A percentile compares a stretch with the other conserved stretches of the same genome.
phyloP scores from a whole-genome alignment of 2,888 invertebrate genomes.

The Kuschelorhynchus macadamiae region DNA sequence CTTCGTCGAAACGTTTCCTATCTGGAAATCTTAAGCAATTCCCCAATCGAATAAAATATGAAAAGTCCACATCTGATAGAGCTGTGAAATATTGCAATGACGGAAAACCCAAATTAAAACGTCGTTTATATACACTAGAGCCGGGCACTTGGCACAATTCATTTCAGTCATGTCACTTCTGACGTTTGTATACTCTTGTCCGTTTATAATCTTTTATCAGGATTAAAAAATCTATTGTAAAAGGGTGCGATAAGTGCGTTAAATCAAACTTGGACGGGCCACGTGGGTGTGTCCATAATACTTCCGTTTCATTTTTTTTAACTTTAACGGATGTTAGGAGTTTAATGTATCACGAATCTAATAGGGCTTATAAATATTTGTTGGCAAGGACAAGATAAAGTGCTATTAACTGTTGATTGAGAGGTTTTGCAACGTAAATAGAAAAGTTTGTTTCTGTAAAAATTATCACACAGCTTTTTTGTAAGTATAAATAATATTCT shows the following conservation, averaged over 20 bases:
- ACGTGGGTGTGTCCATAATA: conserved; percentile 40
- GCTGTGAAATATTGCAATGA: conserved; percentile 58
- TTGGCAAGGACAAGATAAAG: no score
- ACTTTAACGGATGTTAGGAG: neutral
- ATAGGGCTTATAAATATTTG: neutral
- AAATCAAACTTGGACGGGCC: conserved; percentile 46
- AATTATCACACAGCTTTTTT: neutral
- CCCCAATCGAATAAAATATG: conserved; percentile 60
- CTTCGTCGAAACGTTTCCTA: conserved; percentile 24
- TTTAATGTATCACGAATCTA: neutral
- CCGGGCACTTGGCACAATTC: conserved; percentile 50
- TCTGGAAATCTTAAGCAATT: conserved; percentile 60
- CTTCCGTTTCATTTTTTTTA: conserved; percentile 26
- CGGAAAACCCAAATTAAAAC: conserved; percentile 62
- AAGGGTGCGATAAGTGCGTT: conserved; percentile 46
- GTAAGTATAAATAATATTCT: no score
- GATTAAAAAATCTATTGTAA: conserved; percentile 46
- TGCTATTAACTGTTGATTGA: neutral
- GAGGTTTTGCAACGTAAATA: neutral
- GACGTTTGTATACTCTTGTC: conserved; percentile 50
- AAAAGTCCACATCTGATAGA: conserved; percentile 58
- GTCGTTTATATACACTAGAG: conserved; percentile 55
- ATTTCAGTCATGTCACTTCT: conserved; percentile 52
- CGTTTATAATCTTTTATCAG: conserved; percentile 46
- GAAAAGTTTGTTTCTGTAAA: neutral